Conservation (phyloP, 2,797 vertebrate genomes). For the Jordanella pulchra region DNA sequence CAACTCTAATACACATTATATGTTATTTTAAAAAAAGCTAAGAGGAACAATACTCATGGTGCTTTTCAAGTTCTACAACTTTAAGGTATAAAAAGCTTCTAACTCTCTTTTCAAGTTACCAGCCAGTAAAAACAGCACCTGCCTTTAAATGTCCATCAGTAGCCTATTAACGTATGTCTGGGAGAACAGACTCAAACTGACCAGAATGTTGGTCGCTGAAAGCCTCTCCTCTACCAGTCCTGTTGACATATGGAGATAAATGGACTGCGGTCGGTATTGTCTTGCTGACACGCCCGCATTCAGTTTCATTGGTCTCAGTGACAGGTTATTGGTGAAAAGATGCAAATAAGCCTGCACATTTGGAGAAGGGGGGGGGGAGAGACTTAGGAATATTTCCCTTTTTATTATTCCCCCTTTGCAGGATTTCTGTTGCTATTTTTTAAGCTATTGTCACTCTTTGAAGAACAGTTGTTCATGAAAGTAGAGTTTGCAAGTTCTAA, state of each 20-base stretch:
- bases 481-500: not conserved
- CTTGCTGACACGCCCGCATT: conserved; percentile 64
- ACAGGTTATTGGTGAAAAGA: conserved; percentile 57
- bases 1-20: not conserved
- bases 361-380: conserved; percentile 13
- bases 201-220: conserved; percentile 58
- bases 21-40: not conserved
- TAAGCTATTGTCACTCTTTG: not conserved
- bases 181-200: conserved; percentile 62
- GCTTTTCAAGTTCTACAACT: conserved; percentile 9
- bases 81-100: conserved; percentile 36
- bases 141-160: conserved; percentile 71
- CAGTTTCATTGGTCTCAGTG: conserved; percentile 70
- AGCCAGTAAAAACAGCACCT: conserved; percentile 70
- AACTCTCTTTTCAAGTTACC: conserved; percentile 41
- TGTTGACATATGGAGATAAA: conserved; percentile 77
- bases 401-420: conserved; percentile 6
- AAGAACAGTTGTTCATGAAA: not conserved
- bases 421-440: not conserved
- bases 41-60: not conserved
- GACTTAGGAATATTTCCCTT: conserved; percentile 25
- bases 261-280: conserved; percentile 71
- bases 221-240: conserved; percentile 51
- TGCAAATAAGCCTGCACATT: conserved; percentile 58
- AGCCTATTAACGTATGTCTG: conserved; percentile 70